Conservation (phyloP, 2,113 vertebrate species). For the Marmota flaviventris region DNA sequence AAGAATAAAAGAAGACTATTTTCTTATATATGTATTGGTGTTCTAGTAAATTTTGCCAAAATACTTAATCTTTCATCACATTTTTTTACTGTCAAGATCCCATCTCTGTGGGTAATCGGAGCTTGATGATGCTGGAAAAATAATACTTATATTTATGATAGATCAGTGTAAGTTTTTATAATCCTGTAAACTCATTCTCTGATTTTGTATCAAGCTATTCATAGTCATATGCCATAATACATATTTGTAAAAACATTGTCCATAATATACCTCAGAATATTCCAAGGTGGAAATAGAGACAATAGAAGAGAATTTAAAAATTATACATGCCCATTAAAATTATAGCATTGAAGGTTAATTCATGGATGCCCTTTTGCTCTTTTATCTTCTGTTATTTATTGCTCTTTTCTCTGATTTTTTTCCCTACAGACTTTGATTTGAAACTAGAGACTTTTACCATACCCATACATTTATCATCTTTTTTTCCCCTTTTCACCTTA, state of each 20-base stretch:
- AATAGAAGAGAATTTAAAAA: not conserved
- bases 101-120: not conserved
- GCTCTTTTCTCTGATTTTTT: not conserved
- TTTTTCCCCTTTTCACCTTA: not conserved
- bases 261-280: not conserved
- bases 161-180: not conserved
- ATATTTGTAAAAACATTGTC: constrained; percentile 2
- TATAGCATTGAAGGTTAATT: not conserved
- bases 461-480: not conserved
- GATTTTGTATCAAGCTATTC: not conserved
- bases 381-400: not conserved
- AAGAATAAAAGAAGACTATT: not conserved
- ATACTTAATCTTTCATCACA: not conserved
- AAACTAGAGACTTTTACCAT: not conserved
- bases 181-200: not conserved
- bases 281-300: not conserved
- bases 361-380: not conserved
- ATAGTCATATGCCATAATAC: not conserved
- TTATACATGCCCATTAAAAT: not conserved
- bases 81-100: not conserved
- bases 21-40: not conserved
- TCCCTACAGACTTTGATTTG: not conserved
- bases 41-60: not conserved
- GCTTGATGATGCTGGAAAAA: not conserved
- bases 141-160: not conserved